Conservation (phyloP, 2,113 vertebrate genomes). For the Notarius lentiginosus region DNA sequence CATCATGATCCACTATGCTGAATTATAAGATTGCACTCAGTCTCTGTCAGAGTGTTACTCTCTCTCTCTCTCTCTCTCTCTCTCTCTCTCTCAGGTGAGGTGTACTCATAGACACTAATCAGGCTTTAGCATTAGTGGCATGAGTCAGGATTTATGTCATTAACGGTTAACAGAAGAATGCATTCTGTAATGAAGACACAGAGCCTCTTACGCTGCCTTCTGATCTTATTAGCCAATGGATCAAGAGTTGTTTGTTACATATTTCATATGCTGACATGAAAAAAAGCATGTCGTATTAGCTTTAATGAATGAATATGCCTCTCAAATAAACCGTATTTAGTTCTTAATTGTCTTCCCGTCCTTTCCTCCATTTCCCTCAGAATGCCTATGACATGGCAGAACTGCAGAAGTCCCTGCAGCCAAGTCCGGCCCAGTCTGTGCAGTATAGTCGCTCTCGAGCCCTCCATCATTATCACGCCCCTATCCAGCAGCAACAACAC, state of each 20-base stretch:
- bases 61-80: conserved; percentile 34
- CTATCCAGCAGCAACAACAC: conserved; percentile 59
- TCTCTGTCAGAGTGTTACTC: neutral
- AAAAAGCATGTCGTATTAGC: neutral
- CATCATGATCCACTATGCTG: conserved; percentile 31
- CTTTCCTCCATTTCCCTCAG: conserved; percentile 62
- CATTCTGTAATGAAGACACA: conserved; percentile 35
- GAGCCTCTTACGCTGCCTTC: conserved; percentile 40
- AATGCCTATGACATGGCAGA: conserved; percentile 86
- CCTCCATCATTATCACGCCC: conserved; percentile 64
- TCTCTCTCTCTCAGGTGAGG: conserved; percentile 34
- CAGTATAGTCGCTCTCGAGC: conserved; percentile 70
- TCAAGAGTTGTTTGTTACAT: conserved; percentile 19
- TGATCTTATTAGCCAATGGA: conserved; percentile 33
- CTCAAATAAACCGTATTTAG: conserved; percentile 12
- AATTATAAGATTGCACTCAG: conserved; percentile 27
- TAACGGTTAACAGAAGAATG: conserved; percentile 39
- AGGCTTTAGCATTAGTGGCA: conserved; percentile 29
- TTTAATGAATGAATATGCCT: conserved; percentile 9
- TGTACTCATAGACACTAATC: conserved; percentile 39
- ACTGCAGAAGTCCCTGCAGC: conserved; percentile 83
- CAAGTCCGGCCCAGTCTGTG: conserved; percentile 76
- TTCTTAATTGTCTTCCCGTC: conserved; percentile 52
- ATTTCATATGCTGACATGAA: conserved; percentile 1
- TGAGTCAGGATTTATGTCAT: conserved; percentile 46